Conservation (phyloP, 1,140 invertebrate genomes). For the Cotesia glomerata region DNA sequence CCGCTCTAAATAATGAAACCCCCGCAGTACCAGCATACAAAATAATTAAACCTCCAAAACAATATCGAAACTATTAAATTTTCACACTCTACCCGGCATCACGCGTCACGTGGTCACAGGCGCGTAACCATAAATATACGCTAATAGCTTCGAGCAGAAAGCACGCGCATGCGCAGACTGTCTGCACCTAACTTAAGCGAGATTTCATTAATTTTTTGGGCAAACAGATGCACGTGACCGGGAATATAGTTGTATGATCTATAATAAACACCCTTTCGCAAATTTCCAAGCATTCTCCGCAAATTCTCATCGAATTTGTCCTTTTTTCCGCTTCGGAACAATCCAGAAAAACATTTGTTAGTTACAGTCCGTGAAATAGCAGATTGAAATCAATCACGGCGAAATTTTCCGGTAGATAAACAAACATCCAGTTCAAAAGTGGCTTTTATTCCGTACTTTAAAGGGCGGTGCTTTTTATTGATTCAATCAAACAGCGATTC, state of each 20-base stretch:
- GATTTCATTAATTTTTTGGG: slow-evolving; percentile 1
- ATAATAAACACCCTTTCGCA: too few species aligned
- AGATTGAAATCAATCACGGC: too few species aligned
- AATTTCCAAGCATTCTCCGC: too few species aligned
- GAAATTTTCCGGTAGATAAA: too few species aligned
- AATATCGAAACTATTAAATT: slow-evolving; percentile 10
- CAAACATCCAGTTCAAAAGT: too few species aligned
- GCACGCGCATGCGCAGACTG: background rate
- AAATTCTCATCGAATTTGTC: background rate
- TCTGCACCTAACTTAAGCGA: background rate
- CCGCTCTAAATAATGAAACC: background rate
- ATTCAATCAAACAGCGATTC: too few species aligned
- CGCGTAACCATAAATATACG: background rate
- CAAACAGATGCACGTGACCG: slow-evolving; percentile 6
- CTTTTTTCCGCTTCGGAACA: background rate
- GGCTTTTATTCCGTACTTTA: too few species aligned
- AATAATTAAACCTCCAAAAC: background rate
- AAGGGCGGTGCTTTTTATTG: too few species aligned
- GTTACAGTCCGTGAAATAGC: too few species aligned
- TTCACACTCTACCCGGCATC: background rate
- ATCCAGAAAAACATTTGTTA: too few species aligned
- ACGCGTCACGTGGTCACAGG: too few species aligned
- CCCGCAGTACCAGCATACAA: background rate
- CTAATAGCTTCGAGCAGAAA: background rate
- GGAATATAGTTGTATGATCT: background rate